A percentile compares a stretch with the other conserved stretches of the same genome.
phyloP scores from a whole-genome alignment of 2,888 invertebrate species.

The Liopterus haemorrhoidalis region DNA sequence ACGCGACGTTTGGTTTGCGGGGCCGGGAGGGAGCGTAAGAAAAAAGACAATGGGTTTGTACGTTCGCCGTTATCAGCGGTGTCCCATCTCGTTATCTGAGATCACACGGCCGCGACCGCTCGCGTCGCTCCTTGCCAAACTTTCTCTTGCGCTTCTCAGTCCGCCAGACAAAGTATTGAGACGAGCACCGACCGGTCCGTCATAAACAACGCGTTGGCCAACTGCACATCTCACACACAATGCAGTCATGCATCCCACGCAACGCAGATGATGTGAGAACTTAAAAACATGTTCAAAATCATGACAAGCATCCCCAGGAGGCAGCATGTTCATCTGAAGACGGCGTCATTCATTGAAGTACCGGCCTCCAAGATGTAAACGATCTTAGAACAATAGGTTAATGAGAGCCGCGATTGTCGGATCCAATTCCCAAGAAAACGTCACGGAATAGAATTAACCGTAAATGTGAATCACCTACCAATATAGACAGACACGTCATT shows the following conservation, averaged over 20 bases:
- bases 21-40: slow-evolving; percentile 9
- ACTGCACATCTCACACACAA: slow-evolving; percentile 40
- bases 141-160: slow-evolving; percentile 39
- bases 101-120: slow-evolving; percentile 32
- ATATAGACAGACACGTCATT: slow-evolving; percentile 72
- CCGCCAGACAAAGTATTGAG: slow-evolving; percentile 16
- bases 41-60: no score
- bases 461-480: slow-evolving; percentile 56
- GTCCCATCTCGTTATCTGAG: slow-evolving; percentile 40
- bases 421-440: no score
- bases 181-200: background rate
- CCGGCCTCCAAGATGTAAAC: no score
- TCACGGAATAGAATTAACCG: no score
- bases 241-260: slow-evolving; percentile 39
- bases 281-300: no score
- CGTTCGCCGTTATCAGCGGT: slow-evolving; percentile 40
- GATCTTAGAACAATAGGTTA: no score
- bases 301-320: no score
- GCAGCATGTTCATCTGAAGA: no score
- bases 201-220: slow-evolving; percentile 29
- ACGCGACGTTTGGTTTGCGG: no score
- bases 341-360: no score
- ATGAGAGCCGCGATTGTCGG: no score
- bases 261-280: slow-evolving; percentile 38
- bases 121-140: slow-evolving; percentile 42